Percentiles rank a stretch among this genome's conserved stretches.
phyloP scores from a whole-genome alignment of 2,888 invertebrate species.

The Bimastos eiseni region DNA sequence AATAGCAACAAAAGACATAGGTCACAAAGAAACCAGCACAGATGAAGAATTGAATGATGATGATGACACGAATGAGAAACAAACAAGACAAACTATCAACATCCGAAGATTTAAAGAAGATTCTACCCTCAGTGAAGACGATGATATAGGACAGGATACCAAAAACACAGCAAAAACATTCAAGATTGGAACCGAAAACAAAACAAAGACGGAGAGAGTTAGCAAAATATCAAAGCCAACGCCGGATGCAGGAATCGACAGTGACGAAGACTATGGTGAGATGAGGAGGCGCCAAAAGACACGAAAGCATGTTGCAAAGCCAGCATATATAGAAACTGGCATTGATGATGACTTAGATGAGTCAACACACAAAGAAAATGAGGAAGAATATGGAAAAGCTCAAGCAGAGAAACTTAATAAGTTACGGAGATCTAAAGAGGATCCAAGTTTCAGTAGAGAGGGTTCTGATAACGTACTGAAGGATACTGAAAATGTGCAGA shows the following conservation, averaged over 20 bases:
- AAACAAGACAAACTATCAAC: neutral
- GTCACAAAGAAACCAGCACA: neutral
- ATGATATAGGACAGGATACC: neutral
- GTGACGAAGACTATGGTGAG: neutral
- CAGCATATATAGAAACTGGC: neutral
- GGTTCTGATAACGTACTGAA: neutral
- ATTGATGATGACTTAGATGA: slow-evolving; percentile 19
- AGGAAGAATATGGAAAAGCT: neutral
- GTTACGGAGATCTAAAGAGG: neutral
- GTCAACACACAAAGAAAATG: neutral
- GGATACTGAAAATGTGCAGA: neutral
- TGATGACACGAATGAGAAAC: neutral
- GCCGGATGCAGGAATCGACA: neutral
- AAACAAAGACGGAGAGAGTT: neutral
- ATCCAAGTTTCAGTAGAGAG: neutral
- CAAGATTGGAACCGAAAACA: neutral
- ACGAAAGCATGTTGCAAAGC: neutral
- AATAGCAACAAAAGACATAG: neutral
- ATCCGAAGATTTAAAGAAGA: neutral
- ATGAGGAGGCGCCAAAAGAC: neutral
- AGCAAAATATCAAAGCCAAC: neutral
- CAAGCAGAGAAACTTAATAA: neutral
- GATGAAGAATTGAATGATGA: neutral
- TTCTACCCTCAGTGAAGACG: neutral
- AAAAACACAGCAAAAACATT: slow-evolving; percentile 7